These are phyloP conservation scores for Oreonectes daqikongensis DNA, from an alignment of 2,797 vertebrate species.

Conservation along the genomic window DNA sequence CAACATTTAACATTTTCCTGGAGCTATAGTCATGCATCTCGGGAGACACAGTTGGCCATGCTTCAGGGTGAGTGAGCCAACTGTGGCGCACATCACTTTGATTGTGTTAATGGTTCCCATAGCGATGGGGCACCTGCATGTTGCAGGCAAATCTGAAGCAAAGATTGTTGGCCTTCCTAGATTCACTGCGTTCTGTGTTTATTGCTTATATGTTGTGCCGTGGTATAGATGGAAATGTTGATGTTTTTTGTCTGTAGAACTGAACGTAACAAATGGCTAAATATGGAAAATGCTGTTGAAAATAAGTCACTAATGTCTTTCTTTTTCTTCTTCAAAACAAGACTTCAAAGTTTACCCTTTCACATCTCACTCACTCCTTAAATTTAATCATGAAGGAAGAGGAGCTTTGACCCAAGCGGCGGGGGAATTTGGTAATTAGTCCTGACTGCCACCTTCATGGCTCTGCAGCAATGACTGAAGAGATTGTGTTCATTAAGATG, in stretches of 20 bases:
- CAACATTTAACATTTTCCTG: not conserved
- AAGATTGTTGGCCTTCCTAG: slow-evolving; percentile 3
- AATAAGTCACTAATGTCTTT: not conserved
- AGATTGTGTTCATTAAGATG: slow-evolving; percentile 62
- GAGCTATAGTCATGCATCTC: too few relatives aligned
- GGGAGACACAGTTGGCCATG: not conserved
- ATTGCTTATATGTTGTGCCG: not conserved
- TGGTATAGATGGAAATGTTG: slow-evolving; percentile 2
- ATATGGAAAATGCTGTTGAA: not conserved
- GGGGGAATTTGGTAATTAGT: slow-evolving; percentile 60
- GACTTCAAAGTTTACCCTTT: slow-evolving; percentile 47
- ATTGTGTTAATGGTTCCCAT: slow-evolving; percentile 37
- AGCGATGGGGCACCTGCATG: slow-evolving; percentile 2
- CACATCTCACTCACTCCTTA: slow-evolving; percentile 45
- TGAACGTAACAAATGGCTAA: not conserved
- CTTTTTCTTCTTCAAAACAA: slow-evolving; percentile 25
- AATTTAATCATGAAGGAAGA: slow-evolving; percentile 57
- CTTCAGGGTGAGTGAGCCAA: slow-evolving; percentile 7
- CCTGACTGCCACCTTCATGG: slow-evolving; percentile 50
- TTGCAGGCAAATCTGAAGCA: not conserved
- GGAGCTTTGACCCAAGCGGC: slow-evolving; percentile 53
- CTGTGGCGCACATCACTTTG: slow-evolving; percentile 11
- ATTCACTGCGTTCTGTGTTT: not conserved
- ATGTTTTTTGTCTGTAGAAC: not conserved
- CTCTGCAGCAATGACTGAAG: slow-evolving; percentile 48